These are phyloP conservation scores for Thereva nobilitata DNA, from an alignment of 2,888 invertebrate genomes.

Conservation along the genomic window DNA sequence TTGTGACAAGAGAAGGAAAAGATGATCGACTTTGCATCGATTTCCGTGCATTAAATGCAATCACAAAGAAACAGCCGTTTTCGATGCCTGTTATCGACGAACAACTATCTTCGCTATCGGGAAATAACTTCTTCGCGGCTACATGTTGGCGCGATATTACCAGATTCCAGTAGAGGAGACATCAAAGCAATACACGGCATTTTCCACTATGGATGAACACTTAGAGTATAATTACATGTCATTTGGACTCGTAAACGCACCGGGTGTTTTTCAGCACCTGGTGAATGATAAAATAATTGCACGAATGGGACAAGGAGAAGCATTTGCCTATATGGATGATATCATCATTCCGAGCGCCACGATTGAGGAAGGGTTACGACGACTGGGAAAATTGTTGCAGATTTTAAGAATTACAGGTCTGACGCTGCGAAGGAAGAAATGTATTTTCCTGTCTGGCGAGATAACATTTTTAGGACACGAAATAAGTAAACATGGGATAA, in stretches of 20 bases:
- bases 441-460: constrained; percentile 38
- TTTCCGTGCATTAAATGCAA: neutral
- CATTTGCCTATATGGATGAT: constrained; percentile 39
- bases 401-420: constrained; percentile 37
- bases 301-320: neutral
- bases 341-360: constrained; percentile 40
- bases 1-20: too few relatives aligned
- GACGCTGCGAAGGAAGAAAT: constrained; percentile 40
- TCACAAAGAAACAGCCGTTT: neutral
- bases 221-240: constrained; percentile 28
- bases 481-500: constrained; percentile 38
- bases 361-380: constrained; percentile 8
- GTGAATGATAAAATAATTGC: constrained; percentile 3
- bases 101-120: neutral
- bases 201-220: neutral
- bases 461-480: constrained; percentile 40
- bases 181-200: neutral
- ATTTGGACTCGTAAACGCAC: constrained; percentile 23
- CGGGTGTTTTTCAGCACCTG: constrained; percentile 12
- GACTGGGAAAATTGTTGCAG: constrained; percentile 34
- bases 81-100: neutral
- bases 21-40: neutral
- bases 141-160: neutral
- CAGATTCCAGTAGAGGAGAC: neutral
- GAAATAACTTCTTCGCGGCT: neutral